phyloP scores from a whole-genome alignment of 2,888 invertebrate genomes.

The Alloscopus bannaensis region DNA sequence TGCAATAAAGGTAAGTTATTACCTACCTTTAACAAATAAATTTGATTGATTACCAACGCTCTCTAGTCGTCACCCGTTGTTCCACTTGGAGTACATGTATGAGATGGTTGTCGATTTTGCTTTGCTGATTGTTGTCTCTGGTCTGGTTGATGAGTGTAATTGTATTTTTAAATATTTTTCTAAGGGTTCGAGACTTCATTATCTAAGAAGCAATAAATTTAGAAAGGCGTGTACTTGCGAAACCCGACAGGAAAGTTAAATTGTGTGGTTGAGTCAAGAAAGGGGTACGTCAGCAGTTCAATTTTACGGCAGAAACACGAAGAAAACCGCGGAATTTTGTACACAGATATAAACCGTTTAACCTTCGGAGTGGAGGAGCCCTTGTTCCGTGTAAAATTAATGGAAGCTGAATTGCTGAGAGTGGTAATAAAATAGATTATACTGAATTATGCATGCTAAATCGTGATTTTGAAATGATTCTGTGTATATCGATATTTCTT shows the following conservation, averaged over 20 bases:
- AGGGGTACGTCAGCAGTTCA: conserved; percentile 2
- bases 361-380: background rate
- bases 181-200: too few relatives aligned
- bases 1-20: too few relatives aligned
- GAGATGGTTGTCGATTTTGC: too few relatives aligned
- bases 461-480: conserved; percentile 16
- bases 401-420: conserved; percentile 21
- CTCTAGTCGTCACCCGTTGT: too few relatives aligned
- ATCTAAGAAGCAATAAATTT: too few relatives aligned
- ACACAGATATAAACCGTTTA: background rate
- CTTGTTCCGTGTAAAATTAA: conserved; percentile 5
- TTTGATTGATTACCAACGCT: background rate
- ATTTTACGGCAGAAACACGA: background rate
- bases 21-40: background rate
- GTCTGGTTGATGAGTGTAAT: too few relatives aligned
- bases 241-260: background rate
- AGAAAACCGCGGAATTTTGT: background rate
- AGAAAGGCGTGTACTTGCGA: too few relatives aligned
- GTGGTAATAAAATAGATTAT: conserved; percentile 20
- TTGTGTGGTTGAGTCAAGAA: background rate
- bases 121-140: too few relatives aligned
- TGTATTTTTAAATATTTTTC: too few relatives aligned
- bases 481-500: background rate
- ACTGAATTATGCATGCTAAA: conserved; percentile 22
- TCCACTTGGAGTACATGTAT: too few relatives aligned